Evolutionary conservation across 2,113 vertebrate genomes (phyloP), one percentile per base, ranked within the genome.

Genomic region (Sarotherodon lohbergeri): DNA sequence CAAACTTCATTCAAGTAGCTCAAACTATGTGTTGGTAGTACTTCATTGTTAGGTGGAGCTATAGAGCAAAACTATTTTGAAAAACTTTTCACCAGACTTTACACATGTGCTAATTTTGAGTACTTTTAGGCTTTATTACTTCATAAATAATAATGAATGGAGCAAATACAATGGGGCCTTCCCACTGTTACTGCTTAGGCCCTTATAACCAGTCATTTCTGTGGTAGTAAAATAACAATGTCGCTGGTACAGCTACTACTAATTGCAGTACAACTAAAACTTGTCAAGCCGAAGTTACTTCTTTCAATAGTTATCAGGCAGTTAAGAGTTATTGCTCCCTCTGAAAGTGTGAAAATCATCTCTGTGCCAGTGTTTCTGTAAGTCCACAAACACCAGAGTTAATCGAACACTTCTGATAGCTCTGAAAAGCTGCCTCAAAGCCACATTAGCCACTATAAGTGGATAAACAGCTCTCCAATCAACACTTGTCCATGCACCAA

Each of bases 381-480:
- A 61, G 43, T 82, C 50, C 61, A 85, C 54, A 82, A 52, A 55
- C 80, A 83, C 88, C 84, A 71, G 14, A 89, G 86, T 80, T 81
- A 82, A 93, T 91, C 81, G 89, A 90, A 91, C 85, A 29, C 84
- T 82, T 89, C 41, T 90, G 52, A 85, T 82, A 34, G 24, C 55
- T 80, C 46, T 46, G 66, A 81, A 87, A 81, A 82, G 34, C 48
- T 76, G 81, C 89, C 90, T 90, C 71, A 85, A 71, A 92, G 86
- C 82, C 27, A 87, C 43, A 68, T 88, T 66, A 80, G 36, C 46
- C 86, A 73, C 41, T n/a, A 13, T 19, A 73, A 84, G 54, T 76
- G 68, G 83, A 84, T 76, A 82, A 91, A 85, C 71, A 90, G 78
- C 24, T 89, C 81, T 68, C 88, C 46, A 88, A 59, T 89, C 87